A percentile compares a stretch with the other conserved stretches of the same genome.
Conservation (phyloP, 2,113 vertebrate genomes). For the Megaceryle maxima region DNA sequence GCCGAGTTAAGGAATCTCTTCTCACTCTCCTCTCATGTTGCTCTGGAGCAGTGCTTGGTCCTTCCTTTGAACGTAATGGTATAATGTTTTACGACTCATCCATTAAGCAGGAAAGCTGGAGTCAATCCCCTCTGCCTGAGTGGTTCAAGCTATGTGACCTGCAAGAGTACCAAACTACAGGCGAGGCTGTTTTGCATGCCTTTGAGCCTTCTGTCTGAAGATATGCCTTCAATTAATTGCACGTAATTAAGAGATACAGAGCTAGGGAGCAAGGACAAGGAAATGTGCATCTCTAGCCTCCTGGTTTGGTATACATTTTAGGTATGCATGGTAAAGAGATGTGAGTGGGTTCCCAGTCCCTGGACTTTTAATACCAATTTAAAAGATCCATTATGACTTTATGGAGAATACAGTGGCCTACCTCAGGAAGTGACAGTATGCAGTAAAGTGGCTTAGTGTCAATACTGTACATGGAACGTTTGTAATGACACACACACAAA, state of each 20-base stretch:
- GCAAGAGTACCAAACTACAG: background rate
- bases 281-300: background rate
- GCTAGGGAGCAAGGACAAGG: background rate
- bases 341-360: background rate
- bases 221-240: background rate
- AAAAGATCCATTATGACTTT: background rate
- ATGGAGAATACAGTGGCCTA: background rate
- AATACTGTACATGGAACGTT: fast-evolving
- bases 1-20: background rate
- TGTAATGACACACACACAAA: background rate
- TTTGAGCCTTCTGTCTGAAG: background rate
- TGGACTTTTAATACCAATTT: background rate
- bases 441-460: background rate
- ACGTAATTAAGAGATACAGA: background rate
- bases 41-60: background rate
- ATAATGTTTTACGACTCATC: background rate
- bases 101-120: constrained; percentile 7
- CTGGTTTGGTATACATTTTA: background rate
- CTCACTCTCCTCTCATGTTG: background rate
- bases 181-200: background rate
- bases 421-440: background rate
- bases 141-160: background rate
- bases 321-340: background rate
- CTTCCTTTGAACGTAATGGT: background rate
- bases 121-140: background rate